Evolutionary conservation across 2,113 vertebrate species (phyloP).

Genomic region (Thunnus maccoyii): DNA sequence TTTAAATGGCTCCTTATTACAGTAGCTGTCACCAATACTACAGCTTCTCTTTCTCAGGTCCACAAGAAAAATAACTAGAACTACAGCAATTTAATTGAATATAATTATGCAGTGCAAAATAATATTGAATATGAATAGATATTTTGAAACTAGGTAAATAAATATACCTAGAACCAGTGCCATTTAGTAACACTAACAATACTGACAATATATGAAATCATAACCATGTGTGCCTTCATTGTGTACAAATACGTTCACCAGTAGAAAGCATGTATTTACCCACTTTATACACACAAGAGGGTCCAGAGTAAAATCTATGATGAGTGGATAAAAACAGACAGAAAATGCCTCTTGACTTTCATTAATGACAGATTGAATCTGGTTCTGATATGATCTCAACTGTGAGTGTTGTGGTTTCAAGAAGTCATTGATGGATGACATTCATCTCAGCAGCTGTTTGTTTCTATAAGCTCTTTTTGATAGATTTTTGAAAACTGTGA

Average conservation of each 20-base stretch:
- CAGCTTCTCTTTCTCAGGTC: neutral
- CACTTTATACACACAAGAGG: slow-evolving; percentile 2
- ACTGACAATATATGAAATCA: neutral
- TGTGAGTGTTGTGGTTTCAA: neutral
- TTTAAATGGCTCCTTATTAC: too few relatives aligned
- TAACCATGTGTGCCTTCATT: neutral
- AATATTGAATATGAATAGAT: too few relatives aligned
- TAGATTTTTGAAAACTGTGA: slow-evolving; percentile 21
- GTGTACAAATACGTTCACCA: neutral
- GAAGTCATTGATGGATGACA: slow-evolving; percentile 26
- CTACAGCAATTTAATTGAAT: neutral
- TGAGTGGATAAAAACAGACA: slow-evolving; percentile 13
- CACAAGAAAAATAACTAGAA: neutral
- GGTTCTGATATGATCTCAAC: slow-evolving; percentile 22
- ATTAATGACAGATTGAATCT: slow-evolving; percentile 25
- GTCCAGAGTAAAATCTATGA: slow-evolving; percentile 19
- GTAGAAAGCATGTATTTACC: neutral
- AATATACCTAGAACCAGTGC: neutral
- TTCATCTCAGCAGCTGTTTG: slow-evolving; percentile 4
- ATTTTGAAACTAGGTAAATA: neutral
- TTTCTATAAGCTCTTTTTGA: slow-evolving; percentile 22
- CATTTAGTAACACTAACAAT: neutral
- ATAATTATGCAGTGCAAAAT: neutral
- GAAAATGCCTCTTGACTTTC: slow-evolving; percentile 13
- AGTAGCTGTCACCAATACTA: neutral